Percentiles rank a stretch among this genome's conserved stretches.
phyloP scores from a whole-genome alignment of 2,797 vertebrate species.

The Melopsittacus undulatus region DNA sequence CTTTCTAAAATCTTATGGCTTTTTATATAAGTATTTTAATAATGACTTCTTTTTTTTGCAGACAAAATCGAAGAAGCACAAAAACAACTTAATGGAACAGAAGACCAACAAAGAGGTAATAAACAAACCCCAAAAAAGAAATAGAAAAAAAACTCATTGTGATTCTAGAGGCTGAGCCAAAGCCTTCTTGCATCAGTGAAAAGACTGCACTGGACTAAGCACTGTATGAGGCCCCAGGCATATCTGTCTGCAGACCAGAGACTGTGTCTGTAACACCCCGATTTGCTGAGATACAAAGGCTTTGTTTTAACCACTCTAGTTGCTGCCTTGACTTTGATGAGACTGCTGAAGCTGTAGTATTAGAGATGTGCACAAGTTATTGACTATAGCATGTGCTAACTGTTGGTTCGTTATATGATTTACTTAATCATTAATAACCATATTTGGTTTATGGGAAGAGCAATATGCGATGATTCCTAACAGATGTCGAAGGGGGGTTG shows the following conservation, averaged over 20 bases:
- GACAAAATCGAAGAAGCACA: conserved; percentile 99
- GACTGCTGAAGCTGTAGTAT: background rate
- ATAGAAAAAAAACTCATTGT: background rate
- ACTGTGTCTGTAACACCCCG: background rate
- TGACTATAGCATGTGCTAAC: background rate
- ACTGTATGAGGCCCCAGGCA: background rate
- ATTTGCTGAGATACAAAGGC: background rate
- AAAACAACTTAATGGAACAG: conserved; percentile 94
- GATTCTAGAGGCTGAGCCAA: background rate
- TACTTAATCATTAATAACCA: background rate
- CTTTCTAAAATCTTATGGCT: background rate
- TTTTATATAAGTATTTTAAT: conserved; percentile 3
- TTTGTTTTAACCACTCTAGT: background rate
- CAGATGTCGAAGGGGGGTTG: background rate
- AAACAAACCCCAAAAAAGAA: background rate
- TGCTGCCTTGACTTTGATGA: background rate
- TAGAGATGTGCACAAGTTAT: background rate
- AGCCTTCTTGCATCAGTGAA: background rate
- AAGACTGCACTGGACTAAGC: background rate
- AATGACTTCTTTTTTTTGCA: conserved; percentile 72
- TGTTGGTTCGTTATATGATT: background rate
- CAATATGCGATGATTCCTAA: background rate
- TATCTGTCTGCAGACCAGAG: background rate
- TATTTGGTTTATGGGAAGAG: background rate
- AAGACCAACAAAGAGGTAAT: conserved; percentile 91